Evolutionary conservation across 2,797 vertebrate genomes (phyloP), one percentile per base, ranked within the genome.

Genomic region (Argya squamiceps): DNA sequence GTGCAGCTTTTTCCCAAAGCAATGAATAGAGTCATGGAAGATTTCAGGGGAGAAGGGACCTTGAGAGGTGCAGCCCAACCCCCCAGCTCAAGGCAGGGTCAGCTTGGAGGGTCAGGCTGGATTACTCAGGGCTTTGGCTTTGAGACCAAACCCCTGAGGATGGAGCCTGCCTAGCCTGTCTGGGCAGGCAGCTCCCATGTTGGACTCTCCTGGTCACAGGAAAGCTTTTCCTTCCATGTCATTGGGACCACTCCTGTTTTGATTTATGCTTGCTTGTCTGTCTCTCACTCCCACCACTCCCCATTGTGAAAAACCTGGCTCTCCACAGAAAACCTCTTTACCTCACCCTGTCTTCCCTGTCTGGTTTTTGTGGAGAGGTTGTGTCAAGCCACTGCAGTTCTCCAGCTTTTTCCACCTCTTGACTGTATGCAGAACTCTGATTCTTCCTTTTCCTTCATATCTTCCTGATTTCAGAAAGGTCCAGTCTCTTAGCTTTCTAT

Each of bases 381-480:
- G 14, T 75, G 46, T 37, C 39, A n/a, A 13, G 53, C 56, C 26
- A 13, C 58, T 17, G 1, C 36, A 71, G 56, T 59, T 34, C 15
- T 68, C 10, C 15, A 44, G 34, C 43, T 75, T 67, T 78, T 78
- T 46, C 37, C 27, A 50, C 30, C 17, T 52, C 74, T 39, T 39
- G 65, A 68, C 19, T 12, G 29, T 12, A 6, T 15, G 6, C 0
- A 0, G 12, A 60, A 19, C 43, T 86, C 49, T 0, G 0, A 2
- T 18, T 92, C 76, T 79, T 73, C 52, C 21, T 86, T 60, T 75
- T 78, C 18, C 15, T 84, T 91, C 13, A 0, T 29, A 4, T 34
- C 30, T 63, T 87, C 39, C 21, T 2, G 5, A 1, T 83, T 93
- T 86, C 43, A 24, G 34, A 70, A 75, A 55, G 37, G 26, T 43